Conservation (phyloP, 2,113 vertebrate species). For the Myrmecobius fasciatus region DNA sequence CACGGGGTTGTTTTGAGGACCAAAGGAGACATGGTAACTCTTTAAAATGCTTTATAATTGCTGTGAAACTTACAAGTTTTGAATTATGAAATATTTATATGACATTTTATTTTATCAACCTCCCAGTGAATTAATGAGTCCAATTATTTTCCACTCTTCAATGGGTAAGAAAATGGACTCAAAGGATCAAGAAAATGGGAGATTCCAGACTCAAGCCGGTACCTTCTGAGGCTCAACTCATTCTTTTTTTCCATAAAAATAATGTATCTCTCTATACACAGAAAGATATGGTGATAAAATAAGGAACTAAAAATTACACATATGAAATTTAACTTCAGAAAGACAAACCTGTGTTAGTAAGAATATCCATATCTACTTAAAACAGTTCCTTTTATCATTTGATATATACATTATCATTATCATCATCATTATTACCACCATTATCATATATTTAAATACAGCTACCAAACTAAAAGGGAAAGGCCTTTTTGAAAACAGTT, state of each 20-base stretch:
- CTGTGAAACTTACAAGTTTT: not conserved
- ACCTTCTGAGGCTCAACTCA: not conserved
- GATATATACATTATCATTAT: not conserved
- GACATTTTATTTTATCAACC: not conserved
- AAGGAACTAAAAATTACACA: too few species aligned
- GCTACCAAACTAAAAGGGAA: not conserved
- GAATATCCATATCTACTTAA: too few species aligned
- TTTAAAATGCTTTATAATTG: not conserved
- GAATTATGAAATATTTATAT: not conserved
- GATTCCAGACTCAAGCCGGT: not conserved
- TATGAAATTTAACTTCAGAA: too few species aligned
- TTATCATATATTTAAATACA: not conserved
- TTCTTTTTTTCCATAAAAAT: not conserved
- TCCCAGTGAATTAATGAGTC: not conserved
- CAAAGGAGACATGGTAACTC: not conserved
- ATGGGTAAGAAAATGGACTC: too few species aligned
- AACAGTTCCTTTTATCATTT: too few species aligned
- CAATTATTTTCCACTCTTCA: not conserved
- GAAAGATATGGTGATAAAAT: too few species aligned
- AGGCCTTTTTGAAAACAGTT: too few species aligned
- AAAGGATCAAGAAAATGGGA: not conserved
- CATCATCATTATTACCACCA: too few species aligned
- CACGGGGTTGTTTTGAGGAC: not conserved
- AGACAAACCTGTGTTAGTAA: too few species aligned
- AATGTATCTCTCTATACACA: not conserved